Conservation (phyloP, 1,140 invertebrate species). For the Cherax quadricarinatus region DNA sequence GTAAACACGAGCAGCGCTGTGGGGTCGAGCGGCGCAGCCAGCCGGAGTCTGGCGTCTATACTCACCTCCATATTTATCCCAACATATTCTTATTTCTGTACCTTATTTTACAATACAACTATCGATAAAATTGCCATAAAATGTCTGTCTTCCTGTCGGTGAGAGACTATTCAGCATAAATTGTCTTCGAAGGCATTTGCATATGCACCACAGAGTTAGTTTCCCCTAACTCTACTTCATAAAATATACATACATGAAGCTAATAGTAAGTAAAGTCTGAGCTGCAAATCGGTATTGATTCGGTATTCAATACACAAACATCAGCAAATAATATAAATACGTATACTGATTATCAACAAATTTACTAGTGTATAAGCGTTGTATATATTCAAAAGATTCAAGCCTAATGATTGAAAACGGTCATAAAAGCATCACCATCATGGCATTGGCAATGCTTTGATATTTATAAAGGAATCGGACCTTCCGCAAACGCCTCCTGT, state of each 20-base stretch:
- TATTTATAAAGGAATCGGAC: not conserved
- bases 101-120: not conserved
- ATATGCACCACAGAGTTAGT: not conserved
- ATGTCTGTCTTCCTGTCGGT: not conserved
- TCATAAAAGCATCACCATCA: not conserved
- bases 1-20: constrained; percentile 35
- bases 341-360: not conserved
- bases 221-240: not conserved
- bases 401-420: not conserved
- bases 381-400: not conserved
- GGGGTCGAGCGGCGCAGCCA: not conserved
- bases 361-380: not conserved
- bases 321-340: no score
- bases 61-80: not conserved
- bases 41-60: constrained; percentile 24
- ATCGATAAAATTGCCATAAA: no score
- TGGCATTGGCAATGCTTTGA: not conserved
- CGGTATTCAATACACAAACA: no score
- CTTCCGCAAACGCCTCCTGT: not conserved
- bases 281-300: no score
- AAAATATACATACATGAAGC: no score
- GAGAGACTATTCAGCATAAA: not conserved
- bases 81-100: not conserved
- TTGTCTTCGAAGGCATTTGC: not conserved
- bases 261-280: no score